Conservation (phyloP, 2,113 vertebrate species). For the Leptobrachium leishanense region DNA sequence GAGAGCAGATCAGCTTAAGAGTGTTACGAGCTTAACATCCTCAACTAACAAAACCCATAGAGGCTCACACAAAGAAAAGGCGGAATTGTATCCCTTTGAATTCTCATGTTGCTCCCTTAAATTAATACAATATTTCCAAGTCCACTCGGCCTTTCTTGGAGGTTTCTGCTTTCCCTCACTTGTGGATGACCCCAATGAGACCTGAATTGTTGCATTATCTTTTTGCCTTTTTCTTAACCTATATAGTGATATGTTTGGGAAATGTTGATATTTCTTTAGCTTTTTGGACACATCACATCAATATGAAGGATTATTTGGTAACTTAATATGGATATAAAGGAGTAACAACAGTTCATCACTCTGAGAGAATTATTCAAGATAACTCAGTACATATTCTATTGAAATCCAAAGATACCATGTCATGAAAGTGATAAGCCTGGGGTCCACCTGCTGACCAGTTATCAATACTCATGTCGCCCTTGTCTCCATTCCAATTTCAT, state of each 20-base stretch:
- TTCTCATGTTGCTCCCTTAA: slow-evolving; percentile 43
- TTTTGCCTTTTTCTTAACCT: background rate
- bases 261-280: background rate
- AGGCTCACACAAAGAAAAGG: slow-evolving; percentile 28
- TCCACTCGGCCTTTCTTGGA: slow-evolving; percentile 6
- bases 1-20: slow-evolving; percentile 3
- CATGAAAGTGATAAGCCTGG: slow-evolving; percentile 23
- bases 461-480: slow-evolving; percentile 3
- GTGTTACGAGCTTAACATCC: background rate
- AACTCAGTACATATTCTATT: slow-evolving; percentile 17
- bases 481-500: slow-evolving; percentile 10
- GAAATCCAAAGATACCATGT: slow-evolving; percentile 18
- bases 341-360: slow-evolving; percentile 6
- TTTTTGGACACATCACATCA: background rate
- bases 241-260: background rate
- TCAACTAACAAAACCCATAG: slow-evolving; percentile 37
- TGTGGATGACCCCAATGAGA: slow-evolving; percentile 23
- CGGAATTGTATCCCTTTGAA: slow-evolving; percentile 56
- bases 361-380: slow-evolving; percentile 22
- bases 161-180: slow-evolving; percentile 13
- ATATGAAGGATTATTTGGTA: slow-evolving; percentile 7
- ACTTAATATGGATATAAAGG: background rate
- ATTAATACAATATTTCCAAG: slow-evolving; percentile 37
- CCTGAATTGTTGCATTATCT: slow-evolving; percentile 16
- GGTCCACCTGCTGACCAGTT: slow-evolving; percentile 35